These are phyloP conservation scores for Mystacides longicornis DNA, from an alignment of 2,888 invertebrate genomes.

Conservation along the genomic window DNA sequence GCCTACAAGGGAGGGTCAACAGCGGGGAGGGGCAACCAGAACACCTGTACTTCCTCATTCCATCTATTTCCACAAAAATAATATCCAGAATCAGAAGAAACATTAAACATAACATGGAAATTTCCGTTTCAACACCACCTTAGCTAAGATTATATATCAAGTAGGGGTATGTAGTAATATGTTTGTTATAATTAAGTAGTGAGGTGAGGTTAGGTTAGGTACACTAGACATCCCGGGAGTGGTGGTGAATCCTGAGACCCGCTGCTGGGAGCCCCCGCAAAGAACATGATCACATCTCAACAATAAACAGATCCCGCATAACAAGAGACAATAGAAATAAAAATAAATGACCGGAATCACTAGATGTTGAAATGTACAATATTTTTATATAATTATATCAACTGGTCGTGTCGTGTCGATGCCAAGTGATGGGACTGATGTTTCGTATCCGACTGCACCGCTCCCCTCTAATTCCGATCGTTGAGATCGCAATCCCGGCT, in stretches of 20 bases:
- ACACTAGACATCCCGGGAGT: not conserved
- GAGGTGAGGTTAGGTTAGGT: not conserved
- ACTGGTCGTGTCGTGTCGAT: conserved; percentile 17
- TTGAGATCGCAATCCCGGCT: conserved; percentile 84
- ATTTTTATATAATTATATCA: not conserved
- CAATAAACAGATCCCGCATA: conserved; percentile 9
- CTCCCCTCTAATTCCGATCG: conserved; percentile 54
- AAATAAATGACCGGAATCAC: conserved; percentile 24
- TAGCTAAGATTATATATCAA: conserved; percentile 30
- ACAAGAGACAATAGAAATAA: conserved; percentile 7
- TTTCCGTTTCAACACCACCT: conserved; percentile 33
- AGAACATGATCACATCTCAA: conserved; percentile 30
- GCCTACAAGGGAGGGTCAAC: conserved; percentile 25
- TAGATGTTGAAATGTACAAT: conserved; percentile 10
- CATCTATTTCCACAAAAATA: conserved; percentile 33
- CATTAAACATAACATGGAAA: conserved; percentile 39
- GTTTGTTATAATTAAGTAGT: not conserved
- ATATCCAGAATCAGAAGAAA: too few relatives aligned
- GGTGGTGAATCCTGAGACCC: conserved; percentile 28
- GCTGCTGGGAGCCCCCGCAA: conserved; percentile 42
- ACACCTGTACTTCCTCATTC: conserved; percentile 35
- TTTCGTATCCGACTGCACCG: not conserved
- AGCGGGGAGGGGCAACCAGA: conserved; percentile 26
- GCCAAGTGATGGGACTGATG: conserved; percentile 26
- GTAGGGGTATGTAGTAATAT: not conserved